Conservation (phyloP, 2,113 vertebrate genomes). For the Nesoenas mayeri region DNA sequence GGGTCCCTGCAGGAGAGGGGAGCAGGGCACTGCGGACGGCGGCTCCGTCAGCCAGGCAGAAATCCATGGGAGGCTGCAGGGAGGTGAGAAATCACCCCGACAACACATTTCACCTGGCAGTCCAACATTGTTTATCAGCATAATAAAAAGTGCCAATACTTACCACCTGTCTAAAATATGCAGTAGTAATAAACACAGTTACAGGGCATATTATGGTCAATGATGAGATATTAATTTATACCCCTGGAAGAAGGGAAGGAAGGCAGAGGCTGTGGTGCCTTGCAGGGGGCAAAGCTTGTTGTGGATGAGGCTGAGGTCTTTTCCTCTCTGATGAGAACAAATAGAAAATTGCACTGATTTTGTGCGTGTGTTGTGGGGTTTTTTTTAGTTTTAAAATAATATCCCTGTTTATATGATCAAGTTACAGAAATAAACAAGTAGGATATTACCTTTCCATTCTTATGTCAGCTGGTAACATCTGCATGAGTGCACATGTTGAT, state of each 20-base stretch:
- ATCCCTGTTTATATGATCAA: slow-evolving; percentile 34
- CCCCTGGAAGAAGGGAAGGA: slow-evolving; percentile 4
- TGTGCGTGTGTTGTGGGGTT: neutral
- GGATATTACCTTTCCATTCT: slow-evolving; percentile 8
- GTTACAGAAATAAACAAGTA: slow-evolving; percentile 38
- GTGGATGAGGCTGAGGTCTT: slow-evolving; percentile 25
- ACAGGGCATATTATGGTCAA: slow-evolving; percentile 62
- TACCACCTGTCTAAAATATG: slow-evolving; percentile 71
- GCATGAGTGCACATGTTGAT: accelerated
- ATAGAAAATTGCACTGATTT: slow-evolving; percentile 45
- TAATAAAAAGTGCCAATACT: slow-evolving; percentile 79
- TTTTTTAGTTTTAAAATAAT: slow-evolving; percentile 25
- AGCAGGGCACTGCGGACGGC: accelerated
- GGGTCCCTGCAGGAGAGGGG: neutral
- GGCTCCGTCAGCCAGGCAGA: neutral
- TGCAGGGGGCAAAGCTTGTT: neutral
- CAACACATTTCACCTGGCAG: slow-evolving; percentile 68
- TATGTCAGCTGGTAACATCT: neutral
- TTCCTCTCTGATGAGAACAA: slow-evolving; percentile 20
- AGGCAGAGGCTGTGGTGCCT: neutral
- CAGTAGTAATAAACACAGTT: slow-evolving; percentile 72
- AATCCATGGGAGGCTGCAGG: neutral
- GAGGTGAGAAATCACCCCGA: slow-evolving; percentile 71
- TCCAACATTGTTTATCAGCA: slow-evolving; percentile 70
- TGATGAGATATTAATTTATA: slow-evolving; percentile 70